Percentiles rank a stretch among this genome's conserved stretches.
phyloP scores from a whole-genome alignment of 1,140 invertebrate species.

The Drosophila pachea region DNA sequence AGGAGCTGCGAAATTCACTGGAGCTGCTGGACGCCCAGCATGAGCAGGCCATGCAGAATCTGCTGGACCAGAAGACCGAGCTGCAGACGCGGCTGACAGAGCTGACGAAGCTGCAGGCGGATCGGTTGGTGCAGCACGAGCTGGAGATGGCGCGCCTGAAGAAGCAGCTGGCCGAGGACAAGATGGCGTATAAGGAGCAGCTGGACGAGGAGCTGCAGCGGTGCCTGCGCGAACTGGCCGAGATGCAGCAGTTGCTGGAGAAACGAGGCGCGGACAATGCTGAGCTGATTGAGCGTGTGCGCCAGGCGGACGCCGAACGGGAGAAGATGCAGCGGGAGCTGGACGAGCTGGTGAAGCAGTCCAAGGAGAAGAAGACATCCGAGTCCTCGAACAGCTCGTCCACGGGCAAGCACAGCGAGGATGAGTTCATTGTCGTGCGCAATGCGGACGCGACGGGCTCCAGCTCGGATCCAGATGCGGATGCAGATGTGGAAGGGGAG shows the following conservation, averaged over 20 bases:
- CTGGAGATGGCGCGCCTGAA: constrained; percentile 51
- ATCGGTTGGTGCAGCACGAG: constrained; percentile 64
- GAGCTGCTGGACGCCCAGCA: constrained; percentile 88
- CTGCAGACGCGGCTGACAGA: constrained; percentile 80
- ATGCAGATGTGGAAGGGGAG: constrained; percentile 37
- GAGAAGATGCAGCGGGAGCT: constrained; percentile 53
- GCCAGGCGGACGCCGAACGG: constrained; percentile 50
- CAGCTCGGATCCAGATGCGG: constrained; percentile 46
- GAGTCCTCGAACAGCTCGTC: constrained; percentile 72
- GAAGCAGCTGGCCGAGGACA: constrained; percentile 41
- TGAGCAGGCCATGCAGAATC: constrained; percentile 83
- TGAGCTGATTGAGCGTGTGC: constrained; percentile 66
- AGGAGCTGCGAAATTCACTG: constrained; percentile 80
- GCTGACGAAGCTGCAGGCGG: constrained; percentile 53
- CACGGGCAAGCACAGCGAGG: constrained; percentile 73
- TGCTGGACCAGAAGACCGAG: constrained; percentile 83
- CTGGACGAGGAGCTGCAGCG: constrained; percentile 51
- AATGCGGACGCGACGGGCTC: constrained; percentile 56
- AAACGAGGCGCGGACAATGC: constrained; percentile 58
- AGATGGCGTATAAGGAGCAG: constrained; percentile 7
- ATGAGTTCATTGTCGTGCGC: constrained; percentile 76
- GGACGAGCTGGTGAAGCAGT: constrained; percentile 48
- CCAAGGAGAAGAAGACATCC: constrained; percentile 71
- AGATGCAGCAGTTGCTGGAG: constrained; percentile 65
- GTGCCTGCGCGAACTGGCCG: constrained; percentile 51